These are phyloP conservation scores for Seladonia tumulorum DNA, from an alignment of 2,888 invertebrate genomes.

Conservation along the genomic window DNA sequence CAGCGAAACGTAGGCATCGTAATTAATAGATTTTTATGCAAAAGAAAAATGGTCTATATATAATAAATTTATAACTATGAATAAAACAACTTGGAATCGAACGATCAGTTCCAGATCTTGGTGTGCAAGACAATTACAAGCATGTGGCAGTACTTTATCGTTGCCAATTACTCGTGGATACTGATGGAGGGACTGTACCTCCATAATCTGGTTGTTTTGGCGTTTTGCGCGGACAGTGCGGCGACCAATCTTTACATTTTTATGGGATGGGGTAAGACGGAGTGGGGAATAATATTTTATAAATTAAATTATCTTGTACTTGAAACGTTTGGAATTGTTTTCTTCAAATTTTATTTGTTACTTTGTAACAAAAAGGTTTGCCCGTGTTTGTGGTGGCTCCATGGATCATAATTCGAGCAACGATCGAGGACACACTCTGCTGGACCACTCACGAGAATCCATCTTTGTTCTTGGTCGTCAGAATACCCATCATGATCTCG, in stretches of 20 bases:
- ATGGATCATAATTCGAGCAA: constrained; percentile 86
- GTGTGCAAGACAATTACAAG: constrained; percentile 87
- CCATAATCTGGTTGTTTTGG: constrained; percentile 88
- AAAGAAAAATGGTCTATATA: background rate
- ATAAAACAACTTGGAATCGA: background rate
- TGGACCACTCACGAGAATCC: constrained; percentile 86
- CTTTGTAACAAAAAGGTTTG: constrained; percentile 85
- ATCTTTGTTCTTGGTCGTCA: constrained; percentile 85
- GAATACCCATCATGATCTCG: constrained; percentile 86
- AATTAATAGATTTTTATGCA: background rate
- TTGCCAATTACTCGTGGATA: constrained; percentile 89
- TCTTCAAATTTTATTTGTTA: background rate
- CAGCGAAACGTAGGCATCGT: constrained; percentile 81
- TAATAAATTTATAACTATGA: rapidly evolving
- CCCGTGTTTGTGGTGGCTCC: constrained; percentile 86
- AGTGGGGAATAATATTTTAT: background rate
- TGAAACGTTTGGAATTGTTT: too few species aligned
- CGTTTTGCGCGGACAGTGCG: constrained; percentile 87
- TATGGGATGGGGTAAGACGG: constrained; percentile 88
- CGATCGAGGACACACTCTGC: constrained; percentile 86
- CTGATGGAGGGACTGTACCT: constrained; percentile 90
- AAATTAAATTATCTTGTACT: too few species aligned
- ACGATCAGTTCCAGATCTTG: constrained; percentile 85
- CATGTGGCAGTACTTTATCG: constrained; percentile 87
- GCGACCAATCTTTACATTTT: constrained; percentile 86